Conservation (phyloP, 2,113 vertebrate species). For the Chlorodrepanis virens region DNA sequence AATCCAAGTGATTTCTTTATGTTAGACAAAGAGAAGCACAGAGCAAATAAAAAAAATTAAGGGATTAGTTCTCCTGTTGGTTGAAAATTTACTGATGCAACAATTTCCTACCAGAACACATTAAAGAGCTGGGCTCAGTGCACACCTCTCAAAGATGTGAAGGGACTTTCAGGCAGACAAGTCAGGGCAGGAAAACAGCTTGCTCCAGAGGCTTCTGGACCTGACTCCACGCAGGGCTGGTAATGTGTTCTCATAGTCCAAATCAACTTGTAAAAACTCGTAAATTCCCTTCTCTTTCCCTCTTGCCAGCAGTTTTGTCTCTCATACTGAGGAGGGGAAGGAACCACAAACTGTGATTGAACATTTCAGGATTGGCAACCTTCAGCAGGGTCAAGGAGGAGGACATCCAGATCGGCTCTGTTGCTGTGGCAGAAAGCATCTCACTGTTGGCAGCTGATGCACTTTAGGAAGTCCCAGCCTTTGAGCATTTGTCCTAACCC, state of each 20-base stretch:
- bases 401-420: not conserved
- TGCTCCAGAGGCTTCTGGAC: not conserved
- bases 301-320: not conserved
- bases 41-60: not conserved
- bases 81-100: not conserved
- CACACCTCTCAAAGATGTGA: not conserved
- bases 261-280: not conserved
- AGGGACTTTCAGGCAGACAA: not conserved
- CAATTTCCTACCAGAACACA: not conserved
- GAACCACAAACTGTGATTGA: not conserved
- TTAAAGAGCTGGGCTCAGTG: not conserved
- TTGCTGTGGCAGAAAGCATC: not conserved
- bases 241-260: fast-evolving
- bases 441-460: fast-evolving
- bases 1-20: not conserved
- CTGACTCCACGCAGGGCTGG: not conserved
- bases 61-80: not conserved
- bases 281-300: not conserved
- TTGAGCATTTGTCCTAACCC: not conserved
- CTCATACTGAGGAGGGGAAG: not conserved
- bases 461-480: not conserved
- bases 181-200: not conserved
- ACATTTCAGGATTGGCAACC: not conserved
- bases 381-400: not conserved
- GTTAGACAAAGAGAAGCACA: not conserved